Base-by-base conservation (phyloP, 2,888 invertebrate genomes). In the Hemithea aestivaria region DNA sequence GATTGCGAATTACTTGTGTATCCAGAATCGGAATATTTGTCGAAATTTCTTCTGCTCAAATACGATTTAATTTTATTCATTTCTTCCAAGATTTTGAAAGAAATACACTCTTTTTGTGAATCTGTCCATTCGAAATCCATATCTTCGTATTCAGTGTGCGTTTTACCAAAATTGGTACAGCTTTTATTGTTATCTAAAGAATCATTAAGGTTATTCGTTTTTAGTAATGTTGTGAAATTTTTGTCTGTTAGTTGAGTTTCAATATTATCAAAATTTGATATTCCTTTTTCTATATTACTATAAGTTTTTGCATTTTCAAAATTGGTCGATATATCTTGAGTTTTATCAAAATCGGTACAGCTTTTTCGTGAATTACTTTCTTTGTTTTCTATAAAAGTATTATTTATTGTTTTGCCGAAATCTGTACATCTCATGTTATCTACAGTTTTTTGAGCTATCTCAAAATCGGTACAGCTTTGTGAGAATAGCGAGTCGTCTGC, bases 31-130 rank as follows among this genome's bases (percentile, higher is more conserved):
- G 66, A 69, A 37, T 42, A 52, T 0, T 61, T 62, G 9, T 65
- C 66, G 1, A 41, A 16, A 10, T 26, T 38, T 21, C 42, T 53
- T 35, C 33, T 72, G 23, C 56, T 62, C 23, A 82, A 58, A 54
- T 58, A 77, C 1, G 33, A 47, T 37, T 76, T 80, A 0, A 82
- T 49, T 52, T 66, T 77, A 41, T 69, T 79, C 9, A 80, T 56
- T 45, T 81, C 83, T 53, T 78, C 75, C 12, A 84, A 39, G 6
- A 81, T 68, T 70, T 84, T 83, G 26, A 75, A 83, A 0, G 83
- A 67, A 2, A 85, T 52, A 1, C 58, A 43, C 48, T 72, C 66
- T 8, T 16, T 27, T 52, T 63, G 57, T 0, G 52, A 48, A 27
- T 57, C 51, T 4, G 48, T 35, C 7, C 32, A n/a, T 10, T 53